These are phyloP conservation scores for Thalpophila matura DNA, from an alignment of 2,888 invertebrate genomes.

Conservation along the genomic window DNA sequence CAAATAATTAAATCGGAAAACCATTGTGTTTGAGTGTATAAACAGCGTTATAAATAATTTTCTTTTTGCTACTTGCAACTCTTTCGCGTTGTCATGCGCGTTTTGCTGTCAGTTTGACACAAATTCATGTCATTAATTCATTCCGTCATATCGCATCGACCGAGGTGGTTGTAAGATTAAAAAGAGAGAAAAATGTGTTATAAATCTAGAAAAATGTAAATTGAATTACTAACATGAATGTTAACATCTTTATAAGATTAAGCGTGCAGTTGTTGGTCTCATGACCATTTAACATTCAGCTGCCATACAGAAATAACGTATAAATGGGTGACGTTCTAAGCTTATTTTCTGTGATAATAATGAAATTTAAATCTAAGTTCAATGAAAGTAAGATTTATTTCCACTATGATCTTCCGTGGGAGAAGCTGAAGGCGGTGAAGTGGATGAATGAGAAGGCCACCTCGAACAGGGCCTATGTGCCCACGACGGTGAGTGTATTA, in stretches of 20 bases:
- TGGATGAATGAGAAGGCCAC: conserved; percentile 96
- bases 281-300: conserved; percentile 81
- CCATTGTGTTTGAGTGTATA: background rate
- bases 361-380: conserved; percentile 90
- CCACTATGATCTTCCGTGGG: conserved; percentile 85
- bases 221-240: conserved; percentile 82
- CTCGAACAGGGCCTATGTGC: conserved; percentile 95
- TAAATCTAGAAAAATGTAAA: conserved; percentile 77
- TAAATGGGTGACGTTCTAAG: conserved; percentile 88
- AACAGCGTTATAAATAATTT: background rate
- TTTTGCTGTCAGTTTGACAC: conserved; percentile 33
- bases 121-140: conserved; percentile 50
- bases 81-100: conserved; percentile 1
- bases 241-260: conserved; percentile 73
- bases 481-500: conserved; percentile 91
- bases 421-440: conserved; percentile 89
- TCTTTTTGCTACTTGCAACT: conserved; percentile 11
- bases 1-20: no score
- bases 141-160: conserved; percentile 73
- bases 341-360: conserved; percentile 89
- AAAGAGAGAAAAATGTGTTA: conserved; percentile 64
- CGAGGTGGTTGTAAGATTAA: conserved; percentile 67
- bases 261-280: conserved; percentile 77
- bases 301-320: conserved; percentile 69
- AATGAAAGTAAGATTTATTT: conserved; percentile 87